Conservation (phyloP, 2,797 vertebrate species). For the Austrolebias charrua region DNA sequence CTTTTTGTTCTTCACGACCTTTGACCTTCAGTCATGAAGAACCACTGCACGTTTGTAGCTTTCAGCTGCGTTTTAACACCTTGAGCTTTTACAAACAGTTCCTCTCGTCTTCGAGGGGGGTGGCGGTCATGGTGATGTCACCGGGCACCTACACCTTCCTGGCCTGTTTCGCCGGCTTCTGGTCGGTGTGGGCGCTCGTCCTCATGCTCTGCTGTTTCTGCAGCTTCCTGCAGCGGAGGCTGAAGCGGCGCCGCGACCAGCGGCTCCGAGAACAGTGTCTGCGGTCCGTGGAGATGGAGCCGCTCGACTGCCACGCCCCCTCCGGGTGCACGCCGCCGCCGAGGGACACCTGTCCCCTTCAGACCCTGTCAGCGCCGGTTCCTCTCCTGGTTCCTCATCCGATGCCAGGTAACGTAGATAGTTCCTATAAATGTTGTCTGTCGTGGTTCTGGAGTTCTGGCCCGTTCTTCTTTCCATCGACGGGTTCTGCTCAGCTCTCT, state of each 20-base stretch:
- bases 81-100: background rate
- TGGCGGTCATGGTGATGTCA: conserved; percentile 90
- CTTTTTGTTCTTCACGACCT: too few species aligned
- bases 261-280: conserved; percentile 89
- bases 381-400: conserved; percentile 59
- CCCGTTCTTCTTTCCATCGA: too few species aligned
- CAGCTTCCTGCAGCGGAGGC: conserved; percentile 90
- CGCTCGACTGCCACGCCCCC: conserved; percentile 60
- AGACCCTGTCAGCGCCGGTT: conserved; percentile 42
- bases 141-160: conserved; percentile 97
- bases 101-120: background rate
- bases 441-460: too few species aligned
- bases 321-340: conserved; percentile 39
- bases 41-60: too few species aligned
- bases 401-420: conserved; percentile 70
- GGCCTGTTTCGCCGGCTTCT: conserved; percentile 95
- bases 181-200: conserved; percentile 93
- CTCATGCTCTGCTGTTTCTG: conserved; percentile 97
- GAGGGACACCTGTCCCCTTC: conserved; percentile 75
- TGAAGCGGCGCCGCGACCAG: conserved; percentile 89
- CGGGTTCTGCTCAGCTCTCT: too few species aligned
- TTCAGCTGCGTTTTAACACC: too few species aligned
- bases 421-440: background rate
- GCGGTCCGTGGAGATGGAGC: conserved; percentile 86
- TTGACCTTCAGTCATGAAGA: too few species aligned